Evolutionary conservation across 2,797 vertebrate species (phyloP).

Genomic region (Ispidina picta): DNA sequence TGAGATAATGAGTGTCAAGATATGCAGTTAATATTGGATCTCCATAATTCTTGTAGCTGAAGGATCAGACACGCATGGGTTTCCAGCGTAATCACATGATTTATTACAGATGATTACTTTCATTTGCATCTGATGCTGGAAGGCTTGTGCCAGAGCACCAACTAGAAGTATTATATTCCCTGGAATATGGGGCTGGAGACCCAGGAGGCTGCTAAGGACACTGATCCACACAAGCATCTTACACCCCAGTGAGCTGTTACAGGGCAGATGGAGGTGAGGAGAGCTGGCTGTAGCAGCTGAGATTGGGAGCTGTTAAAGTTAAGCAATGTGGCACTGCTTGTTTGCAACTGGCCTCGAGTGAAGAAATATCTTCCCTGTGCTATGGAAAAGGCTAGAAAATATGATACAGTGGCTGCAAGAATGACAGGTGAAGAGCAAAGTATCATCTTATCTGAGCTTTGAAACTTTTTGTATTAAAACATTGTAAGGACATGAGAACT

Average conservation of each 20-base stretch:
- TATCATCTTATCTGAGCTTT: background rate
- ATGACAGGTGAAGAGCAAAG: background rate
- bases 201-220: background rate
- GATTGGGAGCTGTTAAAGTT: background rate
- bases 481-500: background rate
- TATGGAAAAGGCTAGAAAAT: background rate
- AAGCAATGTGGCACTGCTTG: background rate
- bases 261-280: background rate
- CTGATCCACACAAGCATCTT: background rate
- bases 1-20: background rate
- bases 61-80: slow-evolving; percentile 1
- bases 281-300: background rate
- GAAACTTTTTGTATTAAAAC: background rate
- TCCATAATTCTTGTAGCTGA: background rate
- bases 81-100: background rate
- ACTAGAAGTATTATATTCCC: background rate
- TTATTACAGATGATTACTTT: slow-evolving; percentile 25
- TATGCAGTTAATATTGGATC: background rate
- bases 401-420: background rate
- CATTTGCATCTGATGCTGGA: background rate
- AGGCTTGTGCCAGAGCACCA: background rate
- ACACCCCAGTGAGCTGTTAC: background rate
- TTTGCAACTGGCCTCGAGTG: background rate
- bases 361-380: background rate
- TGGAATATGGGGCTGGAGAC: background rate